Evolutionary conservation across 2,113 vertebrate genomes (phyloP), one percentile per base, ranked within the genome.

Genomic region (Gila orcuttii): DNA sequence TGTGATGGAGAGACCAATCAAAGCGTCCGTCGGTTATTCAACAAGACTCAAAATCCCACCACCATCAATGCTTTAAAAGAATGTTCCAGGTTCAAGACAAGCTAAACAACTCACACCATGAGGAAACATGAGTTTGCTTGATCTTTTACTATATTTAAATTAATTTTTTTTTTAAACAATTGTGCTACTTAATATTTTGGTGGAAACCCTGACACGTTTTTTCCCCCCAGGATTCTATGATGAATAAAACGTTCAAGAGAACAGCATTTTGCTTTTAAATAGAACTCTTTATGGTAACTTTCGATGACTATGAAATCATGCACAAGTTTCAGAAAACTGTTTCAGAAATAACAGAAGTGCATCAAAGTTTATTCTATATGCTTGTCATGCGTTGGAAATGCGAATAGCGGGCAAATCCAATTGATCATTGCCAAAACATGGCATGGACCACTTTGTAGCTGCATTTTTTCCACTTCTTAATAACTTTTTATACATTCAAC

Each of bases 1-100:
- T 81, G 66, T 69, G 60, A 68, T 31, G 60, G 42, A 82, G 79
- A 66, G 52, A 31, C 75, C 3, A 55, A 19, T 50, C 21, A 28
- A 71, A 42, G 39, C 25, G 50, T 78, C 76, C 55, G 15, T 33
- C 52, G 10, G 52, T 59, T 23, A 79, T 59, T 59, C 3, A 36
- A 19, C 45, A 17, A 25, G 71, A 74, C 50, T 52, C 55, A 57
- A 13, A 79, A 69, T 68, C 62, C 80, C 80, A 82, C 80, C 80
- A 82, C 80, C 80, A 69, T 28, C 33, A 82, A 55, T 9, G 25
- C 80, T 66, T 68, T n/a, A 68, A 21, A 52, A 68, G 17, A 68
- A 52, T 15, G 28, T 13, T 52, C 25, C 47, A 23, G 45, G 4
- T 19, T 77, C 74, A 55, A 31, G 45, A 55, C 19, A 39, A 39